Base-by-base conservation (phyloP, 2,888 invertebrate species). In the Latrodectus hesperus region DNA sequence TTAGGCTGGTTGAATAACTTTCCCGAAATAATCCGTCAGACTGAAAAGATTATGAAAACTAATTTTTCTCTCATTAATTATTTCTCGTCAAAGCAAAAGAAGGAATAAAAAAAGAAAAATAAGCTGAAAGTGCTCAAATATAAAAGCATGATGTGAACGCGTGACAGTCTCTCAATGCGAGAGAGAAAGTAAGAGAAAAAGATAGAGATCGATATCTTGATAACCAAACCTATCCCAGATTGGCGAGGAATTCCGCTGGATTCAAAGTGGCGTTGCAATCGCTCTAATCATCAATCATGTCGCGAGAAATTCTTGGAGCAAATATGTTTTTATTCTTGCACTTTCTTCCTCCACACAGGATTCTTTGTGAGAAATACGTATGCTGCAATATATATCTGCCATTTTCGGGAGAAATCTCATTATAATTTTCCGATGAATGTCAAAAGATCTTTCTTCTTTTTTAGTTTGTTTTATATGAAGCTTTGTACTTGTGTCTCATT, bases 351-450 rank as follows among this genome's bases (percentile, higher is more conserved):
- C 51, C 53, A 17, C 4, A 67, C 70, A 38, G 38, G 38, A 38
- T 38, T 38, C 16, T 65, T 26, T 17, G 16, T 55, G 78, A 49
- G 68, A 16, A 65, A 67, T 65, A 52, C 52, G 16, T 52, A 17
- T 17, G 67, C 70, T 49, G 22, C 49, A 70, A 76, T 51, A 67
- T 67, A 82, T 74, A 65, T 74, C 65, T 38, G 67, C 71, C 64
- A 60, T 81, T 81, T 86, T 76, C 53, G n/a, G 67, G 16, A 22
- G 55, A 80, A 74, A 86, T 76, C 86, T 86, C 86, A 86, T 86
- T 86, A 86, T 49, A 86, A 80, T 86, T 86, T 86, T 79, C 73
- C 86, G 72, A 86, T 86, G 81, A 76, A 86, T 76, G 80, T 81
- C 74, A 74, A 74, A 70, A 51, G 22, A 52, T 72, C n/a, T 80